Percentiles rank a stretch among this genome's conserved stretches.
Conservation (phyloP, 37 sponge, comb jelly and placozoan genomes). For the Hexactinellida sp. region DNA sequence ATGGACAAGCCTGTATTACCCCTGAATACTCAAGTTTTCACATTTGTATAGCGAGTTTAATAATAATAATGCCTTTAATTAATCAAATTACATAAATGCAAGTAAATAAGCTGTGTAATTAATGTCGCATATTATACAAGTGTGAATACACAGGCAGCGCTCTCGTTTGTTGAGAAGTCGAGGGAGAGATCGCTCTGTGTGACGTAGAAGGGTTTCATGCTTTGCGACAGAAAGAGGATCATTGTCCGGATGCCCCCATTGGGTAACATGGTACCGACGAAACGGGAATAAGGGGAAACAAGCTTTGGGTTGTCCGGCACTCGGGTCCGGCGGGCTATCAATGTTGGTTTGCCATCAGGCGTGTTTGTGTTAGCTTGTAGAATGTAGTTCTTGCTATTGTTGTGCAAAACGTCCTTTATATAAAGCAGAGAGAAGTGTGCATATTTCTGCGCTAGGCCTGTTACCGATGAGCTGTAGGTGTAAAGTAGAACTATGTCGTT, state of each 20-base stretch:
- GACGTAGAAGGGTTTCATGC: neutral
- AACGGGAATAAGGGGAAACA: neutral
- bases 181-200: neutral
- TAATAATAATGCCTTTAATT: too few relatives aligned
- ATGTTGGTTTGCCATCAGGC: neutral
- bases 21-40: too few relatives aligned
- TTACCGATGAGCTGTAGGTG: neutral
- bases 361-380: neutral
- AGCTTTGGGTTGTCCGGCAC: neutral
- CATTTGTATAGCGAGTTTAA: too few relatives aligned
- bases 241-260: neutral
- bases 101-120: too few relatives aligned
- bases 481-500: neutral
- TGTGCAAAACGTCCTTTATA: neutral
- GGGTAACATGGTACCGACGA: neutral
- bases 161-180: neutral
- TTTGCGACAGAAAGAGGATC: neutral
- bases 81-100: too few relatives aligned
- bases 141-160: neutral
- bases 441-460: neutral
- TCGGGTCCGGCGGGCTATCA: neutral
- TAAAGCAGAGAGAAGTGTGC: neutral
- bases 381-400: neutral
- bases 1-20: too few relatives aligned
- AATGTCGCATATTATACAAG: too few relatives aligned